Base-by-base conservation (phyloP, 1,140 invertebrate genomes). In the Portunus trituberculatus region DNA sequence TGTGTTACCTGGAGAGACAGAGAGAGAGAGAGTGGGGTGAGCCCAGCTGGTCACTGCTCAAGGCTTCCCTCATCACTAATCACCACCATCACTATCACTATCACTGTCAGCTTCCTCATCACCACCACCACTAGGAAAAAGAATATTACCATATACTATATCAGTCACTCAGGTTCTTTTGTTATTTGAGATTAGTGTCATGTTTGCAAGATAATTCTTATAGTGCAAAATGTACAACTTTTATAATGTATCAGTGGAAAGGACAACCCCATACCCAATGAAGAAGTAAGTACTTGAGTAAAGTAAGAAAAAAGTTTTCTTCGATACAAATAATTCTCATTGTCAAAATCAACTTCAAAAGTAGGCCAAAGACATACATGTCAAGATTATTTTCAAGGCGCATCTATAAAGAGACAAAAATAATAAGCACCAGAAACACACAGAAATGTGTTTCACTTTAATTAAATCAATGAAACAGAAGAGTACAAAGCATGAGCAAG, bases 61-160 rank as follows among this genome's bases (percentile, higher is more conserved):
- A 94, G 67, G 88, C 87, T 48, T 94, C 87, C 93, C 93, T 94
- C 46, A 93, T 45, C 86, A 89, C 93, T 88, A 91, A 59, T 88
- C 87, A 90, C 52, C 92, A 93, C 86, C 93, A 94, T 82, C 59
- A 94, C 59, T 83, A 90, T 83, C 59, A 94, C 88, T 83, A 94
- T 28, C 59, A 83, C n/a, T 46, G 59, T 32, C 93, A 46, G 52
- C 93, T 46, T 88, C 93, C 45, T 48, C 87, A 94, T 91, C 93
- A 93, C 86, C 92, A 82, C 45, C 91, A 93, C 45, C 32, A 90
- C 93, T 94, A 94, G 88, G 93, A 94, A 59, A 94, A 91, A 94
- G 83, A 84, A 94, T 83, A 94, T 90, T 46, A 94, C 93, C 88
- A 76, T 29, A 90, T 90, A 59, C 93, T 90, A 67, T 45, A 59